These are phyloP conservation scores for Drosophila lini DNA, from an alignment of 1,140 invertebrate genomes.

Conservation along the genomic window DNA sequence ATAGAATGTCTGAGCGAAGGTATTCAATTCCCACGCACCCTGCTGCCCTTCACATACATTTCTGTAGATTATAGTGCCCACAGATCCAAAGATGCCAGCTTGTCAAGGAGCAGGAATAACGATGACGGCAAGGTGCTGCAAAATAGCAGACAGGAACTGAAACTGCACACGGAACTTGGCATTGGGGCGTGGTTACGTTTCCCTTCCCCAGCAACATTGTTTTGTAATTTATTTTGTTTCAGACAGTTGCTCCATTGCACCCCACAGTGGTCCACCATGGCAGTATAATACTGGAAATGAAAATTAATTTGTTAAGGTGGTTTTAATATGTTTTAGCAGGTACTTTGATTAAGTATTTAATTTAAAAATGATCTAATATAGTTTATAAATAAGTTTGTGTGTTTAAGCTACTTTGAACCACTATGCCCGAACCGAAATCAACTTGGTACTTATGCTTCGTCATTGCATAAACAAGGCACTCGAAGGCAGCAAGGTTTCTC, in stretches of 20 bases:
- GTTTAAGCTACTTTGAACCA: not conserved
- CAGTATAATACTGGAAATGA: not conserved
- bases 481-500: constrained; percentile 26
- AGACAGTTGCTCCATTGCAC: constrained; percentile 65
- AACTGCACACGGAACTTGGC: constrained; percentile 44
- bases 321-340: too few relatives aligned
- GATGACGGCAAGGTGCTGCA: constrained; percentile 63
- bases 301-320: too few relatives aligned
- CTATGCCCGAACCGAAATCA: constrained; percentile 34
- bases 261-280: not conserved
- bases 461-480: constrained; percentile 66
- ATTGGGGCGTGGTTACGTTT: constrained; percentile 10
- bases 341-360: too few relatives aligned
- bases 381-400: not conserved
- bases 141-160: constrained; percentile 49
- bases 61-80: constrained; percentile 71
- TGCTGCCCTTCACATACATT: constrained; percentile 36
- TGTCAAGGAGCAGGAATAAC: constrained; percentile 52
- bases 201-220: constrained; percentile 57
- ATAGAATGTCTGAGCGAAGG: constrained; percentile 29
- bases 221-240: constrained; percentile 82
- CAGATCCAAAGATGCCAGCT: constrained; percentile 70
- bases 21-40: constrained; percentile 29
- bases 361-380: not conserved
- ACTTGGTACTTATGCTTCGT: constrained; percentile 79